phyloP scores from a whole-genome alignment of 92 coral and sea anemone species.

The Parazoanthus swiftii region DNA sequence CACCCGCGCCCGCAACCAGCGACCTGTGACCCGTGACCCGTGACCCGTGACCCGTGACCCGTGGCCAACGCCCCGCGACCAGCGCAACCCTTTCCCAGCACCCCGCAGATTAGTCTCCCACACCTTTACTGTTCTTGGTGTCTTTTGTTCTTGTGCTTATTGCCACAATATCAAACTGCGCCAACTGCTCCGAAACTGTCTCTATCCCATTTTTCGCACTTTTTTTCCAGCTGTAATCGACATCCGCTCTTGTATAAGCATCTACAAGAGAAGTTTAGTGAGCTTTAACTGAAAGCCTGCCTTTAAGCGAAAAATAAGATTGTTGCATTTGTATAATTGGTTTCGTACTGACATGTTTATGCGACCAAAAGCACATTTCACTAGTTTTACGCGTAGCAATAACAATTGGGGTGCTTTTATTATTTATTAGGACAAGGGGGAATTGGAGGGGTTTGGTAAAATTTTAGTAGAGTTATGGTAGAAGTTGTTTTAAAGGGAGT shows the following conservation, averaged over 20 bases:
- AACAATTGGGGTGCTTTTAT: too few species aligned
- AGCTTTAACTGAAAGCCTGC: background rate
- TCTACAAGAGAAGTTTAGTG: background rate
- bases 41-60: too few species aligned
- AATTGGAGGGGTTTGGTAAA: too few species aligned
- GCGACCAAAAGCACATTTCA: background rate
- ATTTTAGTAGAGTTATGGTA: too few species aligned
- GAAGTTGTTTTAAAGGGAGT: too few species aligned
- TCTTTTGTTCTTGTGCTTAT: conserved; percentile 32
- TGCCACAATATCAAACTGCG: conserved; percentile 35
- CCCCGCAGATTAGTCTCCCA: too few species aligned
- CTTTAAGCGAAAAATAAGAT: background rate
- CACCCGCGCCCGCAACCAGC: too few species aligned
- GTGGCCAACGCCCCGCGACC: too few species aligned
- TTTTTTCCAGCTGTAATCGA: conserved; percentile 37
- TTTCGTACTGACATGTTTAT: background rate
- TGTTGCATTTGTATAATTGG: background rate
- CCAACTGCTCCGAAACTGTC: conserved; percentile 33
- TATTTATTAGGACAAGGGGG: too few species aligned
- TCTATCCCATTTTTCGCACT: conserved; percentile 29
- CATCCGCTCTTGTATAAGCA: conserved; percentile 40
- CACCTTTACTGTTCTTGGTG: conserved; percentile 42
- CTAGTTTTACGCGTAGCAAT: too few species aligned
- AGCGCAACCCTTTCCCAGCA: too few species aligned
- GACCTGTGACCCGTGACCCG: too few species aligned